Base-by-base conservation (phyloP, 1,140 invertebrate species). In the Asobara japonica region DNA sequence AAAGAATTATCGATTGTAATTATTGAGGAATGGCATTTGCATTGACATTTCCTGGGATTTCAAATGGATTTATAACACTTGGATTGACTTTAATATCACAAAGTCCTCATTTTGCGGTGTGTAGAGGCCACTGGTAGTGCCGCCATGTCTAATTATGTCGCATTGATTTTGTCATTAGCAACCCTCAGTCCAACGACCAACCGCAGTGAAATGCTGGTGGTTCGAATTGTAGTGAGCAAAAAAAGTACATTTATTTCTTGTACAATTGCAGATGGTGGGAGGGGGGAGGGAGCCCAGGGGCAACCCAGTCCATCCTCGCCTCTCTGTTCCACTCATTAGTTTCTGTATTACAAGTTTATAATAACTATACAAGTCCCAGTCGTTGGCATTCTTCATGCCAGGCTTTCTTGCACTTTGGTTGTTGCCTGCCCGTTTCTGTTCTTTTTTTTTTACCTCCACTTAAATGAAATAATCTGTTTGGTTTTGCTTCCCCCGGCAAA, bases 111-210 rank as follows among this genome's bases (percentile, higher is more conserved):
- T 36, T 36, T 16, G 16, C 67, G 76, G 78, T 61, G 80, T 79
- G 76, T 78, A 81, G 79, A 69, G 60, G 16, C 48, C 66, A 62
- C 45, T 64, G 33, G 70, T 65, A 65, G 69, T 82, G 83, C 80
- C 83, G 85, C 85, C 85, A 86, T 85, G 83, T 85, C 84, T 86
- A 86, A 86, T 86, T 86, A 86, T 86, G 84, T 85, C 83, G 84
- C 85, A 86, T 86, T 86, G 85, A 86, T 86, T 86, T 86, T 86
- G 85, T 86, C 84, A 86, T 86, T 86, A 86, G 84, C 80, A 79
- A 80, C 83, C 83, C 80, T 81, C 80, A 76, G 74, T 75, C 75
- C 48, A 62, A 29, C 22, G 51, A 27, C 51, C 51, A 56, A 56
- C 51, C 22, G 51, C 51, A 56, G 51, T 56, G n/a, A 22, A 56